These are phyloP conservation scores for Hippocampus barbouri DNA, from an alignment of 2,113 vertebrate genomes.

Conservation along the genomic window DNA sequence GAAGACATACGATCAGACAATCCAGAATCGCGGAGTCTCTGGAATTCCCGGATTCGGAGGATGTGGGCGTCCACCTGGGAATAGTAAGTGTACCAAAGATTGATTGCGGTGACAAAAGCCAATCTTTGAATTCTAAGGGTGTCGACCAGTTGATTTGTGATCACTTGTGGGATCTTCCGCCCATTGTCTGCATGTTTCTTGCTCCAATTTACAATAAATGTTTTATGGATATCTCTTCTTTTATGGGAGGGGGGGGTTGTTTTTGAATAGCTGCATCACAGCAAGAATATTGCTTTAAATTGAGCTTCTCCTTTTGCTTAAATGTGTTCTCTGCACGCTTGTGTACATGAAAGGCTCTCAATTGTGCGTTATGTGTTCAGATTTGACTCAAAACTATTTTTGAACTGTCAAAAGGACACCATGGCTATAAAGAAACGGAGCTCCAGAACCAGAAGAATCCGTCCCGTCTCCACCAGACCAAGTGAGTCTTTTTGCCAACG, in stretches of 20 bases:
- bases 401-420: constrained; percentile 74
- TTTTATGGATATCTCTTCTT: too few relatives aligned
- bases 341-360: too few relatives aligned
- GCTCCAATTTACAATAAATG: too few relatives aligned
- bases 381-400: too few relatives aligned
- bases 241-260: too few relatives aligned
- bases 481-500: constrained; percentile 69
- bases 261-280: background rate
- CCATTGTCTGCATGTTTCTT: too few relatives aligned
- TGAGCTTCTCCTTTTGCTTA: background rate
- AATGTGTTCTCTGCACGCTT: background rate
- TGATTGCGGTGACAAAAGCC: background rate
- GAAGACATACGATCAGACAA: constrained; percentile 58
- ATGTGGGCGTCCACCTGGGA: constrained; percentile 66
- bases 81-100: constrained; percentile 62
- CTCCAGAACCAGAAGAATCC: constrained; percentile 82
- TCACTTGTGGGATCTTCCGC: too few relatives aligned
- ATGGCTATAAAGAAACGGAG: constrained; percentile 86
- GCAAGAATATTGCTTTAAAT: background rate
- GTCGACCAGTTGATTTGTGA: background rate
- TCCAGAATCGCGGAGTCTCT: constrained; percentile 62
- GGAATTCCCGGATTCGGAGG: constrained; percentile 69
- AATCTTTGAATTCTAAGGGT: background rate
- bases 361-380: too few relatives aligned
- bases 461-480: constrained; percentile 84